These are phyloP conservation scores for Hippopotamus amphibius DNA, from an alignment of 2,113 vertebrate genomes.

Conservation along the genomic window DNA sequence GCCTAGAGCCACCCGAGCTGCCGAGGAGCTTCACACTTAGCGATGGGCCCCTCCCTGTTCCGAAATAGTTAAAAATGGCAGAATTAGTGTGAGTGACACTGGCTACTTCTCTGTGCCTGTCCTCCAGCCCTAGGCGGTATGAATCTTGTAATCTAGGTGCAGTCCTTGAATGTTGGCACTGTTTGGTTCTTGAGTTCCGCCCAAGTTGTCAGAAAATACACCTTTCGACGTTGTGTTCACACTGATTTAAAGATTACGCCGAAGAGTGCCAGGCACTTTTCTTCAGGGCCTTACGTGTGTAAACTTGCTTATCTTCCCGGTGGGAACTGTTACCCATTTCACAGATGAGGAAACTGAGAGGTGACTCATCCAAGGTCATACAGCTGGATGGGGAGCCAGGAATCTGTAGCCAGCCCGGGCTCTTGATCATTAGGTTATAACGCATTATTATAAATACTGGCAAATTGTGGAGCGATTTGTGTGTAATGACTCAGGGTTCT, in stretches of 20 bases:
- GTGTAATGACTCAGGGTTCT: conserved; percentile 62
- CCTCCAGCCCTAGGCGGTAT: conserved; percentile 31
- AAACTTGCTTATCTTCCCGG: not conserved
- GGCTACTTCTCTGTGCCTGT: conserved; percentile 66
- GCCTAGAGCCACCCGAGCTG: not conserved
- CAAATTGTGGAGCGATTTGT: not conserved
- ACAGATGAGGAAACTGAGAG: conserved; percentile 56
- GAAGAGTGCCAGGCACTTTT: not conserved
- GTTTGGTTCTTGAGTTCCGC: conserved; percentile 69
- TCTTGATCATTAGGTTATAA: not conserved
- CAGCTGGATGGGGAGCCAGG: not conserved
- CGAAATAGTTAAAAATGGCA: conserved; percentile 75
- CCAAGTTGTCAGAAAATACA: conserved; percentile 45
- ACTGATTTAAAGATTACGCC: not conserved
- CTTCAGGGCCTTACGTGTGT: not conserved
- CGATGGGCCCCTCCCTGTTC: conserved; percentile 48
- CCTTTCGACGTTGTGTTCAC: not conserved
- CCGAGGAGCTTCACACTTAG: not conserved
- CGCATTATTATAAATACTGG: not conserved
- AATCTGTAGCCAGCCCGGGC: not conserved
- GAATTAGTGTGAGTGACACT: conserved; percentile 49
- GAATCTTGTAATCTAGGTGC: conserved; percentile 64
- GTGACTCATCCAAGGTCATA: conserved; percentile 71
- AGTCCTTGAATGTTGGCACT: conserved; percentile 63
- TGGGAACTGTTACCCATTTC: conserved; percentile 60